phyloP scores from a whole-genome alignment of 2,888 invertebrate species.

The Eristalis tenax region DNA sequence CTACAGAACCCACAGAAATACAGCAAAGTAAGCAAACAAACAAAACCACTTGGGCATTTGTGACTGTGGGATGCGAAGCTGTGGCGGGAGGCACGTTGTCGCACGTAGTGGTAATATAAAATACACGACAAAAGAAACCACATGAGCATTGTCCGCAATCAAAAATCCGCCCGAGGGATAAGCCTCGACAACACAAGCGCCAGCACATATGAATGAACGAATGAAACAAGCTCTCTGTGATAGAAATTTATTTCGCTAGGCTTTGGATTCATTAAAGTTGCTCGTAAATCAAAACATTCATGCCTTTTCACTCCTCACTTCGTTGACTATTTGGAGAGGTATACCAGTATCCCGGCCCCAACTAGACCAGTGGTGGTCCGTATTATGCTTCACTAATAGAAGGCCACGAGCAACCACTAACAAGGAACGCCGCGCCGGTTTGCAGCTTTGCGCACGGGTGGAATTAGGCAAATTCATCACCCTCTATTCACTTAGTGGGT shows the following conservation, averaged over 20 bases:
- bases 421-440: background rate
- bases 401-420: conserved; percentile 12
- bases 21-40: background rate
- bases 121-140: conserved; percentile 22
- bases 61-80: background rate
- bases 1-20: background rate
- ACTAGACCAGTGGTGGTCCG: no score
- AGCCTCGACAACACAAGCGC: background rate
- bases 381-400: background rate
- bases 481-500: background rate
- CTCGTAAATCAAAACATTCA: conserved; percentile 46
- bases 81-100: background rate
- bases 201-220: conserved; percentile 7
- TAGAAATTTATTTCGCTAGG: conserved; percentile 34
- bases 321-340: background rate
- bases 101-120: background rate
- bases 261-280: conserved; percentile 44
- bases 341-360: no score
- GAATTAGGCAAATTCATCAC: conserved; percentile 19
- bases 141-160: conserved; percentile 12
- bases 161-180: conserved; percentile 13
- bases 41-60: background rate
- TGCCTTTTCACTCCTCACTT: background rate
- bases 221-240: conserved; percentile 20
- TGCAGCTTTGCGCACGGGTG: conserved; percentile 7